phyloP scores from a whole-genome alignment of 2,797 vertebrate species.

The Ciconia nigra region DNA sequence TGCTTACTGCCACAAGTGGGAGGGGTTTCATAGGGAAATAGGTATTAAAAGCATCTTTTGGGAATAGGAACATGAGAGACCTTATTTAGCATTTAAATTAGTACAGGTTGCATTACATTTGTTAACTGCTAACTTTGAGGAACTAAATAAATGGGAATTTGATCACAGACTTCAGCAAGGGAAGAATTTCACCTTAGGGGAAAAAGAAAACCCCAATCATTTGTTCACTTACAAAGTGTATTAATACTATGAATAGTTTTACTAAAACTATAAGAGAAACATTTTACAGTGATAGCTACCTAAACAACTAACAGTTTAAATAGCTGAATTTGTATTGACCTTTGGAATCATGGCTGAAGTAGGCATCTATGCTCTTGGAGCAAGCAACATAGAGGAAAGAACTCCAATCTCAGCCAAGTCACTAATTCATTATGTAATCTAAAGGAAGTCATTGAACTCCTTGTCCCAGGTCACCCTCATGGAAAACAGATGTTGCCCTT shows the following conservation, averaged over 20 bases:
- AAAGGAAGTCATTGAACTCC: constrained; percentile 12
- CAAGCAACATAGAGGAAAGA: neutral
- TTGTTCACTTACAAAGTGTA: neutral
- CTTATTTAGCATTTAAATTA: neutral
- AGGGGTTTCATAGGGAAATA: neutral
- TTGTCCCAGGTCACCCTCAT: neutral
- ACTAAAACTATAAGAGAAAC: neutral
- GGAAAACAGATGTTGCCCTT: constrained; percentile 47
- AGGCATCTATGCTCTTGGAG: neutral
- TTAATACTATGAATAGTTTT: neutral
- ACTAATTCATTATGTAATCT: constrained; percentile 3
- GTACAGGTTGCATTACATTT: neutral
- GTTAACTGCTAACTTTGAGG: neutral
- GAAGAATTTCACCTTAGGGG: neutral
- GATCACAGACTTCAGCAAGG: neutral
- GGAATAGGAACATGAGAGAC: neutral
- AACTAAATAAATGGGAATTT: neutral
- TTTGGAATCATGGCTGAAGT: neutral
- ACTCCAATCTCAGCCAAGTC: neutral
- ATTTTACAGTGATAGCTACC: neutral
- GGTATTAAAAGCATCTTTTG: neutral
- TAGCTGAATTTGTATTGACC: neutral
- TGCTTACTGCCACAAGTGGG: neutral
- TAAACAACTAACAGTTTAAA: neutral
- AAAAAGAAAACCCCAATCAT: neutral